Evolutionary conservation across 2,797 vertebrate species (phyloP), one percentile per base, ranked within the genome.

Genomic region (Sebastes cheni): DNA sequence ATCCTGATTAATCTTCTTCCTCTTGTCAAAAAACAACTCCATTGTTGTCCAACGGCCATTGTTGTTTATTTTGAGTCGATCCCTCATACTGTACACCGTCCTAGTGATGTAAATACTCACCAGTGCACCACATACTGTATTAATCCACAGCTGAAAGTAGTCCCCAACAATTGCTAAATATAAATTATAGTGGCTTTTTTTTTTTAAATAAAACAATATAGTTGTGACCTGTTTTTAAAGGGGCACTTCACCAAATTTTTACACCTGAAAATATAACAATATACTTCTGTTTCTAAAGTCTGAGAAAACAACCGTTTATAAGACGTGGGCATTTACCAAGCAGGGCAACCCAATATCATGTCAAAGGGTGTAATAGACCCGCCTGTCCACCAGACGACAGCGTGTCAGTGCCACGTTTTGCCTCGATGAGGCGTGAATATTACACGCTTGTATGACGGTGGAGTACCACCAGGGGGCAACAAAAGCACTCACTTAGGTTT

Each of bases 71-170:
- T 25, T 59, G 18, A 32, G 29, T 32, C 18, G 8, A 32, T 60
- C 14, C 6, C 16, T 29, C 73, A 32, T 52, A 46, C 6, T 8
- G 46, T 50, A 58, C 36, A 42, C 32, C 10, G 9, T 71, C 56
- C 62, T 46, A 22, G 39, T n/a, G n/a, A n/a, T n/a, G n/a, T n/a
- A n/a, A n/a, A n/a, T n/a, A n/a, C n/a, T n/a, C n/a, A n/a, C n/a
- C n/a, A n/a, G n/a, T 55, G 59, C 20, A 50, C 79, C 60, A 25
- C 64, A 36, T 22, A 20, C 18, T 50, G 46, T 50, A 20, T 77
- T 34, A 34, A 46, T 65, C 56, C 29, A 29, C 20, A 18, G 76
- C 69, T 70, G 29, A 74, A 46, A 84, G 32, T 67, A 61, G 67
- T 71, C 13, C 13, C 56, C 52, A 64, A 11, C 36, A 62, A 60